Percentiles rank a stretch among this genome's conserved stretches.
Evolutionary conservation across 2,113 vertebrate species (phyloP).

Genomic region (Morone chrysops): DNA sequence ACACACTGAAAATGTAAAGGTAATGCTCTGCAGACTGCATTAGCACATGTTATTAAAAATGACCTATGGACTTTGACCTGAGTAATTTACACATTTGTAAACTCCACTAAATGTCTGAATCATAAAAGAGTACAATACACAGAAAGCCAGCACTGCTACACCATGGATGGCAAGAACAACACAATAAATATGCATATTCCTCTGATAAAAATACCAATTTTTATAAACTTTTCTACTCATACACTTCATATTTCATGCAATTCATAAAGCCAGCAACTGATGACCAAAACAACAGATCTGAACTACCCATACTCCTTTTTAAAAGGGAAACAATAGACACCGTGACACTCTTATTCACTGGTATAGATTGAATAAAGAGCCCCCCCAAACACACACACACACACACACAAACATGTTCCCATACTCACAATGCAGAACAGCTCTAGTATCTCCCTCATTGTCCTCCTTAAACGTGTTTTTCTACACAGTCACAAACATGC

Average conservation of each 20-base stretch:
- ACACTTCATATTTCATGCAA: constrained; percentile 1
- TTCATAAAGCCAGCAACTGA: constrained; percentile 1
- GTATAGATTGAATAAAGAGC: constrained; percentile 48
- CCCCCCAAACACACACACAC: constrained; percentile 28
- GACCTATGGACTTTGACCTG: constrained; percentile 32
- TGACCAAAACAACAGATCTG: constrained; percentile 20
- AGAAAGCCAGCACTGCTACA: neutral
- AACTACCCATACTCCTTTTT: constrained; percentile 7
- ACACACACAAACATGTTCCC: constrained; percentile 40
- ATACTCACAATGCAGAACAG: constrained; percentile 82
- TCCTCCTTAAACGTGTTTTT: constrained; percentile 78
- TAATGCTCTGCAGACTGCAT: constrained; percentile 2
- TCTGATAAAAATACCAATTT: neutral
- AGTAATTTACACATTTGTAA: constrained; percentile 3
- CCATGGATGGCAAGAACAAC: neutral
- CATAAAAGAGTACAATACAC: neutral
- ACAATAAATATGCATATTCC: neutral
- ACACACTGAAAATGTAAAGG: neutral
- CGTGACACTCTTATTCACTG: constrained; percentile 46
- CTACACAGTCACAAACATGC: constrained; percentile 70
- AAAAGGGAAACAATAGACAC: constrained; percentile 45
- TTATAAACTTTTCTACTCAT: too few species aligned
- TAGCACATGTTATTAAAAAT: neutral
- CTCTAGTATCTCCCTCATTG: constrained; percentile 83
- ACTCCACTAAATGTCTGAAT: constrained; percentile 3